These are phyloP conservation scores for Labeo rohita DNA, from an alignment of 2,113 vertebrate genomes.

Conservation along the genomic window DNA sequence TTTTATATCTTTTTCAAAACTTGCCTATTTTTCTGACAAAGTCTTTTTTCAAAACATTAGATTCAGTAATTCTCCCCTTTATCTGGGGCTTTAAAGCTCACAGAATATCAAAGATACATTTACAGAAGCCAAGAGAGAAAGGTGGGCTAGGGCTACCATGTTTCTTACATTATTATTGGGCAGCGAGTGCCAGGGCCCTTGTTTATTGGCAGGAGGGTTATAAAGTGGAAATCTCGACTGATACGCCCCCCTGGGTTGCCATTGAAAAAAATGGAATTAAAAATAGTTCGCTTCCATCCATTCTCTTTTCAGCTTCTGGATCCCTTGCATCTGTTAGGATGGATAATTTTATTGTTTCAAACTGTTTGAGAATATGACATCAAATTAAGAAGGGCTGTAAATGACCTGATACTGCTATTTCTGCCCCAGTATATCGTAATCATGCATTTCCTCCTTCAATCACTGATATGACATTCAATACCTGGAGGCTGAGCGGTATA, in stretches of 20 bases:
- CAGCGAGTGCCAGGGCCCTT: too few species aligned
- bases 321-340: neutral
- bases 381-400: neutral
- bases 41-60: too few species aligned
- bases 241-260: neutral
- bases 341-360: neutral
- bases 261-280: too few species aligned
- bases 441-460: neutral
- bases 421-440: neutral
- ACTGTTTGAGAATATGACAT: slow-evolving; percentile 1
- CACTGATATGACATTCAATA: neutral
- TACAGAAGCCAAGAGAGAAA: too few species aligned
- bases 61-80: too few species aligned
- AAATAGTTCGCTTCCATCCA: neutral
- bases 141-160: too few species aligned
- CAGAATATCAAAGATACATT: too few species aligned
- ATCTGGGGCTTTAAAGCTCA: too few species aligned
- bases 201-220: neutral
- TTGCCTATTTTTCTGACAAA: too few species aligned
- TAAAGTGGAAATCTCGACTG: neutral
- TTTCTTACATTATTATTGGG: neutral
- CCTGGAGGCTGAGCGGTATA: neutral
- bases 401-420: neutral
- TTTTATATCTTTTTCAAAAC: too few species aligned
- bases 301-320: neutral